Evolutionary conservation across 2,113 vertebrate genomes (phyloP).

Genomic region (Canis aureus): DNA sequence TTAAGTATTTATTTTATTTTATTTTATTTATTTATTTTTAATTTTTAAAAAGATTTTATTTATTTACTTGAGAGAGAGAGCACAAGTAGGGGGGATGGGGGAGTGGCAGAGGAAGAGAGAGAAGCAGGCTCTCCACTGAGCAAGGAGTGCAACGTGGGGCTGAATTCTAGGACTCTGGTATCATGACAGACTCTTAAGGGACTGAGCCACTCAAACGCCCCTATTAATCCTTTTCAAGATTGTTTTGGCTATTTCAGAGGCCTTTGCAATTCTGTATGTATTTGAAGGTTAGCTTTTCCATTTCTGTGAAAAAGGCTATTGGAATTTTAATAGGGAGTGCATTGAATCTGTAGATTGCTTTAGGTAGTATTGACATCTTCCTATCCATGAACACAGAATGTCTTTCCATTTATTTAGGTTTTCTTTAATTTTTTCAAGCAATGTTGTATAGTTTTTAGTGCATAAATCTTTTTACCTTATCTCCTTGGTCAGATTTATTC

Average conservation of each 20-base stretch:
- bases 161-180: too few species aligned
- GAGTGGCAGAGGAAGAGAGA: too few species aligned
- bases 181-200: too few species aligned
- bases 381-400: background rate
- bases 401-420: slow-evolving; percentile 18
- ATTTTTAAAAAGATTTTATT: too few species aligned
- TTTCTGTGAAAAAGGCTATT: slow-evolving; percentile 45
- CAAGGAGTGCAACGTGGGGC: too few species aligned
- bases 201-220: too few species aligned
- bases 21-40: too few species aligned
- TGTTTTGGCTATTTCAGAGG: background rate
- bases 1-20: too few species aligned
- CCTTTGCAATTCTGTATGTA: background rate
- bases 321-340: slow-evolving; percentile 1
- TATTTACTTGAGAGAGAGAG: too few species aligned
- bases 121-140: too few species aligned
- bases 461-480: background rate
- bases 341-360: background rate
- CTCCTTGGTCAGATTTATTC: slow-evolving; percentile 30
- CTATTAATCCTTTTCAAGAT: slow-evolving; percentile 20
- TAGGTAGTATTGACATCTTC: background rate
- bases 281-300: background rate
- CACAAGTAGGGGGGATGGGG: too few species aligned
- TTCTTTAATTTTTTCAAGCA: slow-evolving; percentile 49
- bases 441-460: slow-evolving; percentile 17